phyloP scores from a whole-genome alignment of 2,113 vertebrate species.

The Scatophagus argus region DNA sequence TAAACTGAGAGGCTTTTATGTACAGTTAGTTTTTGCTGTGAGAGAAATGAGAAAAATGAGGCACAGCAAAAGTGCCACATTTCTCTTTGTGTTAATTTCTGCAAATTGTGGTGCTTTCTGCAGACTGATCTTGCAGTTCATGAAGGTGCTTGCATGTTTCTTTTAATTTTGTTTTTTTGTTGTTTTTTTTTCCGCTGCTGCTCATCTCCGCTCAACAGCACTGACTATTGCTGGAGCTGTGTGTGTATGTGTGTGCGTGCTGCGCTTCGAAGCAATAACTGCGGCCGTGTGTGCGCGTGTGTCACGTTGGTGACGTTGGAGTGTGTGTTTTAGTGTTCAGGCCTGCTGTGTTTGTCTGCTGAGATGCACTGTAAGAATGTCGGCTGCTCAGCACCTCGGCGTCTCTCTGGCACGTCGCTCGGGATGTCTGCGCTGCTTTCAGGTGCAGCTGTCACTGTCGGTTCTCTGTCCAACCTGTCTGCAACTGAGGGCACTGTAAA shows the following conservation, averaged over 20 bases:
- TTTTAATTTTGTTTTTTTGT: conserved; percentile 6
- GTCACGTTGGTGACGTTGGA: too few species aligned
- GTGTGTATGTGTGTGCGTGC: conserved; percentile 17
- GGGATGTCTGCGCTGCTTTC: conserved; percentile 52
- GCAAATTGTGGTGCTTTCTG: conserved; percentile 61
- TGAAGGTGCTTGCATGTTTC: conserved; percentile 53
- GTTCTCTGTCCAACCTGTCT: conserved; percentile 30
- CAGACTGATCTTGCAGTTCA: conserved; percentile 40
- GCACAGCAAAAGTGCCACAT: too few species aligned
- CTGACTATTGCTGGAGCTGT: conserved; percentile 55
- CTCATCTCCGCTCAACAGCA: conserved; percentile 54
- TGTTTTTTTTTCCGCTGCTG: conserved; percentile 38
- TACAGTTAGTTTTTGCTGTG: conserved; percentile 28
- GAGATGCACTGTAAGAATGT: conserved; percentile 39
- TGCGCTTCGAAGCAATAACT: conserved; percentile 75
- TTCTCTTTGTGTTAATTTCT: conserved; percentile 57
- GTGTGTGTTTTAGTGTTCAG: conserved; percentile 46
- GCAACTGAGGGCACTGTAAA: conserved; percentile 57
- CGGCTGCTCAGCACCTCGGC: conserved; percentile 49
- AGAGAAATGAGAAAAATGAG: too few species aligned
- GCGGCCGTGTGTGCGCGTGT: conserved; percentile 55
- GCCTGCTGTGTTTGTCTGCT: conserved; percentile 46
- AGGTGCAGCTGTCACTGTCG: conserved; percentile 36
- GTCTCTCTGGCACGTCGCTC: conserved; percentile 27
- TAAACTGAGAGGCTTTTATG: conserved; percentile 41